These are phyloP conservation scores for Chondrilla cf. caribensis DNA, from an alignment of 37 sponge, comb jelly and placozoan species.

Conservation along the genomic window DNA sequence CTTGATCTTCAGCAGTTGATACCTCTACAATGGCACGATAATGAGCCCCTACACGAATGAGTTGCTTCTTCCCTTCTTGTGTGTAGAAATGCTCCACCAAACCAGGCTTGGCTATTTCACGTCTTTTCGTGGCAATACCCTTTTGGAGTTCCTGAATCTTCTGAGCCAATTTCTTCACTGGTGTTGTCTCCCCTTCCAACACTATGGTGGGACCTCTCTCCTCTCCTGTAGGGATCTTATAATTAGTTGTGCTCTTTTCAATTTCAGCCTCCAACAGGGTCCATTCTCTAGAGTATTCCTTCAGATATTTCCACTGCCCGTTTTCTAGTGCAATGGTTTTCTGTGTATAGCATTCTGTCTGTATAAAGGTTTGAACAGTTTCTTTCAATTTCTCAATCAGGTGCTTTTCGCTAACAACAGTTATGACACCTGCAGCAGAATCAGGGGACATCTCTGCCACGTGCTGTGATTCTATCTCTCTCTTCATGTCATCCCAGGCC, in stretches of 20 bases:
- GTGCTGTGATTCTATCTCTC: too few relatives aligned
- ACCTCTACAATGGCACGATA: constrained; percentile 33
- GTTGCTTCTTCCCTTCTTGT: neutral
- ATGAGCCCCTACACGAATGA: constrained; percentile 22
- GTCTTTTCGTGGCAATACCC: neutral
- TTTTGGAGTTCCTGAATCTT: neutral
- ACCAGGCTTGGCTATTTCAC: constrained; percentile 22
- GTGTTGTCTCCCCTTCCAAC: neutral
- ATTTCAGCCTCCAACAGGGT: neutral
- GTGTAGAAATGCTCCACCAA: constrained; percentile 26
- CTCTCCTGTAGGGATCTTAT: neutral
- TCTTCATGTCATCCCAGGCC: too few relatives aligned
- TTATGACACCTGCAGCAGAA: too few relatives aligned
- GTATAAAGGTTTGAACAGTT: too few relatives aligned
- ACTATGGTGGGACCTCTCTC: neutral
- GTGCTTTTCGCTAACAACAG: too few relatives aligned
- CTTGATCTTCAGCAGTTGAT: neutral
- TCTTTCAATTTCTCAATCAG: too few relatives aligned
- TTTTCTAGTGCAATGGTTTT: too few relatives aligned
- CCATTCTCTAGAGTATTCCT: neutral
- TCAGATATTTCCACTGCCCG: too few relatives aligned
- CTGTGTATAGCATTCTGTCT: too few relatives aligned
- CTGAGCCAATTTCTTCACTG: neutral
- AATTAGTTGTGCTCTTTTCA: neutral
- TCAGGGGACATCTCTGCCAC: too few relatives aligned